Evolutionary conservation across 2,888 invertebrate genomes (phyloP), one percentile per base, ranked within the genome.

Genomic region (Patella depressa): DNA sequence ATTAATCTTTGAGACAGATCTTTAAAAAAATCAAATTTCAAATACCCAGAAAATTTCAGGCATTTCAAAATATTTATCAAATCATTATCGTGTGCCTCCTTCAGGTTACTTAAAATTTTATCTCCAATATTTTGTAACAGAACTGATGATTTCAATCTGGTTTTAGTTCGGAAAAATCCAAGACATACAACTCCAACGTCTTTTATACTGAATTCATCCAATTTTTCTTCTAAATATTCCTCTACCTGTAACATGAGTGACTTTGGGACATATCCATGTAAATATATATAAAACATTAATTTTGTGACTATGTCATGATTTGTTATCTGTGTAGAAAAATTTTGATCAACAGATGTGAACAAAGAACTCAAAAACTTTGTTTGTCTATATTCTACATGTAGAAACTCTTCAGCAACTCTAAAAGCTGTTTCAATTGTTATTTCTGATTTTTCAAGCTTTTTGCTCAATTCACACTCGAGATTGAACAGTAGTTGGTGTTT

Each of bases 131-230:
- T 71, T 15, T 81, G 74, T 3, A 81, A 76, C 7, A 81, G 72
- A 17, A 74, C 72, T 24, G 74, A 73, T 34, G 79, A 76, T 5
- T 19, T 71, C 14, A 81, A 24, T 34, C 81, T 74, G 15, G 65
- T 69, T 55, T 81, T 81, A 19, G 72, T 78, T 7, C 81, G 34
- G 45, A 81, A 81, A 59, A 77, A 79, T 15, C 81, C 81, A 12
- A 75, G 11, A 34, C 74, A 78, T 53, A 72, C 57, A 12, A 79
- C 15, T 1, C 75, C 75, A 24, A 81, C n/a, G 70, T 81, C 79
- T 24, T 76, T 74, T 53, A 79, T 29, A 24, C 65, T 54, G 65
- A 81, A 79, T 7, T 70, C 72, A 14, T 75, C 71, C 14, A 79
- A 34, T 57, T 74, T 24, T 57, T 53, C 69, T 15, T 57, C 53